These are phyloP conservation scores for Hipposideros armiger DNA, from an alignment of 2,113 vertebrate genomes.

Conservation along the genomic window DNA sequence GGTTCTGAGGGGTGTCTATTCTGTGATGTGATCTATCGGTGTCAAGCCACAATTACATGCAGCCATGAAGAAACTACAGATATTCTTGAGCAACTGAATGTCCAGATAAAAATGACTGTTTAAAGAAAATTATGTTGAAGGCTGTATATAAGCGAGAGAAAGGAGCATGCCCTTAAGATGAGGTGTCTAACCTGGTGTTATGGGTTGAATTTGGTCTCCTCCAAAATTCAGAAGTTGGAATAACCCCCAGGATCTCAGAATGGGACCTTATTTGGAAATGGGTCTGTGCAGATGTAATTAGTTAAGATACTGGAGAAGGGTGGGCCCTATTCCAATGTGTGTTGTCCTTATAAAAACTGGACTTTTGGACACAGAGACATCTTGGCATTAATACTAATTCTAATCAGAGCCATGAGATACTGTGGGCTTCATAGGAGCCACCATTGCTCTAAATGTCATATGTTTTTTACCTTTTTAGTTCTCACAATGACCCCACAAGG, in stretches of 20 bases:
- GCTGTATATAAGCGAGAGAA: background rate
- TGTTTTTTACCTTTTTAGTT: background rate
- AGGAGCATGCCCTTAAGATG: background rate
- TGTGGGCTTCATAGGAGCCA: background rate
- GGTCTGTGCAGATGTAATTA: background rate
- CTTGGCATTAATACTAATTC: background rate
- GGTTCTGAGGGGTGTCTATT: background rate
- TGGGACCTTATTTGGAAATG: background rate
- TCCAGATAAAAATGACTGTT: background rate
- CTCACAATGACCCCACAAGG: accelerated
- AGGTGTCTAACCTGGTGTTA: too few relatives aligned
- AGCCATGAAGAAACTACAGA: background rate
- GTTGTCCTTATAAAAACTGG: background rate
- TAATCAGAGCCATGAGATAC: background rate
- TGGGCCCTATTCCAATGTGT: background rate
- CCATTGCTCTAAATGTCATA: accelerated
- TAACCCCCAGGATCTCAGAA: background rate
- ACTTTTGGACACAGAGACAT: background rate
- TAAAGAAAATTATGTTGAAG: background rate
- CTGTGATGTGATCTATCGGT: background rate
- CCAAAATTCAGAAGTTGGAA: background rate
- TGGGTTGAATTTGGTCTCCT: background rate
- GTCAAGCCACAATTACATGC: background rate
- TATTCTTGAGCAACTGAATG: background rate
- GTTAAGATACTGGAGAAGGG: background rate